A percentile compares a stretch with the other conserved stretches of the same genome.
Evolutionary conservation across 2,888 invertebrate species (phyloP).

Genomic region (Trachelus tabidus): DNA sequence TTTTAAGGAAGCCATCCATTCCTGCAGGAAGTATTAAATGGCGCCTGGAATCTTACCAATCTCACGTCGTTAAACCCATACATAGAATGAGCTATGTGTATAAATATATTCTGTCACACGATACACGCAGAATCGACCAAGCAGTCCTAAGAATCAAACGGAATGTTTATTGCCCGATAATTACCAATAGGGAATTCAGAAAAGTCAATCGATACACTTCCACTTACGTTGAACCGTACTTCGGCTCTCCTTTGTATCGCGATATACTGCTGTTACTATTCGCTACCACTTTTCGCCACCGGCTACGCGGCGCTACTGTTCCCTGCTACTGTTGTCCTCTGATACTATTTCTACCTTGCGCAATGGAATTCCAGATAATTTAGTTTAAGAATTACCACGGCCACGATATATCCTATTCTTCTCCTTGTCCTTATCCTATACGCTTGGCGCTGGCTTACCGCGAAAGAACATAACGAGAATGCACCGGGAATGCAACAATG

Average conservation of each 20-base stretch:
- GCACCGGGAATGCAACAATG: conserved; percentile 36
- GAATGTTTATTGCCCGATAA: not conserved
- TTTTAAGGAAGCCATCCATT: not conserved
- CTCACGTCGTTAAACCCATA: not conserved
- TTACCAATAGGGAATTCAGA: not conserved
- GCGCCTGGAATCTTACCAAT: not conserved
- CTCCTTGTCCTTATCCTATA: not conserved
- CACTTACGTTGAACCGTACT: not conserved
- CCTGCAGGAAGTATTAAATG: not conserved
- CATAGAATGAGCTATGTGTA: not conserved
- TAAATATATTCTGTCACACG: not conserved
- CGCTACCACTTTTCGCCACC: not conserved
- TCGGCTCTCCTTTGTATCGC: not conserved
- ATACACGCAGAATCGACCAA: not conserved
- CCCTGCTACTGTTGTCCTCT: not conserved
- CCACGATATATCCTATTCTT: not conserved
- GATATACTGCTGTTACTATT: not conserved
- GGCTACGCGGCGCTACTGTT: not conserved
- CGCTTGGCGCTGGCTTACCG: not conserved
- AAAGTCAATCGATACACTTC: not conserved
- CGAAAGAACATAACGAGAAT: conserved; percentile 26
- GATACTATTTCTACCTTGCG: not conserved
- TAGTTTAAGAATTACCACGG: not conserved
- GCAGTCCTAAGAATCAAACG: not conserved
- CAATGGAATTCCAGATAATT: not conserved